phyloP scores from a whole-genome alignment of 2,797 vertebrate species.

The Lycodopsis pacificus region DNA sequence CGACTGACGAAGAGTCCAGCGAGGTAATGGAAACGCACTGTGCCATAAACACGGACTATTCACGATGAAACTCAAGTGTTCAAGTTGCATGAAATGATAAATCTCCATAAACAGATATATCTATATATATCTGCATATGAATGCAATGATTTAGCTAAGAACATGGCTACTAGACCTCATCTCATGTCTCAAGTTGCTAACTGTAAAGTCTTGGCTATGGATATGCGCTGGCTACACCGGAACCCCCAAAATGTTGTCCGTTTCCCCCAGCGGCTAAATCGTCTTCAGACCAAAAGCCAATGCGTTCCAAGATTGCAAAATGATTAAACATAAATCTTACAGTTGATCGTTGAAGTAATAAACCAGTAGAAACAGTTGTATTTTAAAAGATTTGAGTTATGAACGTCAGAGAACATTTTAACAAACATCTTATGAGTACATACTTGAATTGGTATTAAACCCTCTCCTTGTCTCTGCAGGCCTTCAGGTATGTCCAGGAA shows the following conservation, averaged over 20 bases:
- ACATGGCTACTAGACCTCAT: neutral
- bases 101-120: neutral
- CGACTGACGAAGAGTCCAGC: slow-evolving; percentile 60
- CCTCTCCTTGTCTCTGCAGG: slow-evolving; percentile 42
- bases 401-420: neutral
- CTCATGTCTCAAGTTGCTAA: too few species aligned
- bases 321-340: too few species aligned
- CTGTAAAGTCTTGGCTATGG: too few species aligned
- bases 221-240: too few species aligned
- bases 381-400: neutral
- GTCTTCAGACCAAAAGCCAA: neutral
- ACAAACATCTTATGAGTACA: neutral
- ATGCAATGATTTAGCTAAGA: neutral
- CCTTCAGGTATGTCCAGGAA: slow-evolving; percentile 39
- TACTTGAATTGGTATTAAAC: neutral
- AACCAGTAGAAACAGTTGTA: neutral
- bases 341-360: neutral
- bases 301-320: neutral
- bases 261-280: too few species aligned
- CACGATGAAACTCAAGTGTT: neutral
- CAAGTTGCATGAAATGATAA: neutral
- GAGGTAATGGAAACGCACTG: slow-evolving; percentile 56
- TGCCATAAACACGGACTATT: neutral
- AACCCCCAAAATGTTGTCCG: too few species aligned
- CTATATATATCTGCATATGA: neutral